phyloP scores from a whole-genome alignment of 2,888 invertebrate genomes.

The Melanophora roralis region DNA sequence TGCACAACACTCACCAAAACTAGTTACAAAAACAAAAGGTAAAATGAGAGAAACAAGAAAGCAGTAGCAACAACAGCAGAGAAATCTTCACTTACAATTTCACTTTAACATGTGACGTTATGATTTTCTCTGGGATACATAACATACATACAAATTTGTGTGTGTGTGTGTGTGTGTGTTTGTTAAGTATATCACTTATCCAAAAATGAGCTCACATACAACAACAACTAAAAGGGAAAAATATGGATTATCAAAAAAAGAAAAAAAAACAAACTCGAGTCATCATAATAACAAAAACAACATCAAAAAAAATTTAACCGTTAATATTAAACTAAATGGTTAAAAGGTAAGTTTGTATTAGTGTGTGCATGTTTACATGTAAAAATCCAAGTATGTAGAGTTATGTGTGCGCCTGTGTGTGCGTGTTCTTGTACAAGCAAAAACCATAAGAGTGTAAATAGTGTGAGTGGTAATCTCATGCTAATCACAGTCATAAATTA shows the following conservation, averaged over 20 bases:
- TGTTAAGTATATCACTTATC: background rate
- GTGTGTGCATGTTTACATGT: background rate
- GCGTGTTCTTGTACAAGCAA: too few species aligned
- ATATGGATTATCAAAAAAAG: conserved; percentile 16
- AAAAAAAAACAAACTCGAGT: background rate
- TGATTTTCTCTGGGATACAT: conserved; percentile 52
- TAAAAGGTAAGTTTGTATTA: conserved; percentile 12
- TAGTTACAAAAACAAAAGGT: conserved; percentile 10
- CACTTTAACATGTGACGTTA: conserved; percentile 59
- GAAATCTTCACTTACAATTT: conserved; percentile 54
- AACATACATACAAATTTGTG: background rate
- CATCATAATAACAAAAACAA: conserved; percentile 5
- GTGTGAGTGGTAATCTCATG: conserved; percentile 39
- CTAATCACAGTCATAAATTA: conserved; percentile 49
- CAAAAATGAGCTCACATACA: conserved; percentile 30
- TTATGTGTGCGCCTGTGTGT: background rate
- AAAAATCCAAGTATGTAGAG: background rate
- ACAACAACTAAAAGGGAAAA: conserved; percentile 20
- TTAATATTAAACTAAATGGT: conserved; percentile 46
- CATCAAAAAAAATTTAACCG: conserved; percentile 14
- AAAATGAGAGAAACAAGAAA: background rate
- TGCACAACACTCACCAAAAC: conserved; percentile 2
- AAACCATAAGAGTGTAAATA: background rate
- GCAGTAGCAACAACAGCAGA: background rate
- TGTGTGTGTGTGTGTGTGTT: background rate